Base-by-base conservation (phyloP, 2,113 vertebrate species). In the Fulica atra region DNA sequence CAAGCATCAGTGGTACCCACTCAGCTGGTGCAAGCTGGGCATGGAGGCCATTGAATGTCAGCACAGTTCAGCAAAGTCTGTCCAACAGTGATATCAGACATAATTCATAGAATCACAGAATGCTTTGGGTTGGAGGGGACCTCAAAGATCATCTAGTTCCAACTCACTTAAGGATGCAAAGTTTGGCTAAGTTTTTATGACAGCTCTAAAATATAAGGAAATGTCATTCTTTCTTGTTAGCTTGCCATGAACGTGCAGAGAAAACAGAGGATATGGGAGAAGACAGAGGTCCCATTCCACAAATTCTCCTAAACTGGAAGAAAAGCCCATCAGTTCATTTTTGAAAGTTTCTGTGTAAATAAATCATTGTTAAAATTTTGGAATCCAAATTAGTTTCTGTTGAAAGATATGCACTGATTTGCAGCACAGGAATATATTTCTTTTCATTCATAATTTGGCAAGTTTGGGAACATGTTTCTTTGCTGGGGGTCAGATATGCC, bases 41-140 rank as follows among this genome's bases (percentile, higher is more conserved):
- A 5, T 13, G 29, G 69, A 8, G 0, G 2, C 11, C 51, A 69
- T 31, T 1, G 6, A 65, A 24, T 1, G 8, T 10, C 76, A 88
- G 54, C 44, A 51, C 38, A 42, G 59, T 6, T 60, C 80, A 79
- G 38, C 48, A 70, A n/a, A 0, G 0, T 54, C 31, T n/a, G 26
- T 20, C 57, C 63, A n/a, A 21, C 20, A 35, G 11, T 7, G 24
- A 8, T 40, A 38, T 26, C 16, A 79, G 33, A 50, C 8, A 13
- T 11, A 65, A 59, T 36, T 31, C 13, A 28, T 48, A 48, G 48
- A 48, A 48, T 48, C 48, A 48, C 15, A 48, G 48, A 48, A 48
- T 48, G 48, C 21, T 48, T 48, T 48, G 20, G 21, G 48, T 21
- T 48, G 48, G 48, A 48, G 23, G 48, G 48, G 48, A 48, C 48